Evolutionary conservation across 2,888 invertebrate genomes (phyloP).

Genomic region (Syrphus vitripennis): DNA sequence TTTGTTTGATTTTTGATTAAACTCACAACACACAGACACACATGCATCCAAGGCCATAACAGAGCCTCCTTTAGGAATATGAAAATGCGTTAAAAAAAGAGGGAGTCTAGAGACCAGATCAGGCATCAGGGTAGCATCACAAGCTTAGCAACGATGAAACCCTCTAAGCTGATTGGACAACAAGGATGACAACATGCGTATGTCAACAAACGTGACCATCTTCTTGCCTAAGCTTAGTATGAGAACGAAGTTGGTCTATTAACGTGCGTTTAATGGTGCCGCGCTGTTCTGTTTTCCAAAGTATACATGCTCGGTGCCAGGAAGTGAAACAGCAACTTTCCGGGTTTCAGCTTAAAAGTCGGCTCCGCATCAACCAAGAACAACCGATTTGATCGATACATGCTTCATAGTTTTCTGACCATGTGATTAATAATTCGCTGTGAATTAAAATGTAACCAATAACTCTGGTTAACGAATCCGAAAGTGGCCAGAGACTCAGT

Average conservation of each 20-base stretch:
- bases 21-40: constrained; percentile 27
- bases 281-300: constrained; percentile 12
- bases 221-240: neutral
- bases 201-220: neutral
- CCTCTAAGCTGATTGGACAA: constrained; percentile 60
- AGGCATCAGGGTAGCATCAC: neutral
- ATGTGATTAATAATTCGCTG: constrained; percentile 61
- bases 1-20: constrained; percentile 51
- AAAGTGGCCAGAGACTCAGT: neutral
- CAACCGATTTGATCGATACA: constrained; percentile 60
- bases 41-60: neutral
- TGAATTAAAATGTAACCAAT: constrained; percentile 49
- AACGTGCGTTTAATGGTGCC: constrained; percentile 20
- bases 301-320: constrained; percentile 4
- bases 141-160: constrained; percentile 7
- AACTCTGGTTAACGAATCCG: neutral
- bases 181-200: constrained; percentile 50
- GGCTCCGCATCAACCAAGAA: neutral
- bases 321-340: constrained; percentile 59
- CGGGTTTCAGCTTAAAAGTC: constrained; percentile 53
- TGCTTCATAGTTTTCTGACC: constrained; percentile 63
- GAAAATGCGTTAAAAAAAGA: constrained; percentile 22
- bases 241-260: neutral
- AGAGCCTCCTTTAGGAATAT: neutral
- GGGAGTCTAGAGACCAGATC: neutral